Evolutionary conservation across 2,888 invertebrate genomes (phyloP), one percentile per base, ranked within the genome.

Genomic region (Oxytorus armatus): DNA sequence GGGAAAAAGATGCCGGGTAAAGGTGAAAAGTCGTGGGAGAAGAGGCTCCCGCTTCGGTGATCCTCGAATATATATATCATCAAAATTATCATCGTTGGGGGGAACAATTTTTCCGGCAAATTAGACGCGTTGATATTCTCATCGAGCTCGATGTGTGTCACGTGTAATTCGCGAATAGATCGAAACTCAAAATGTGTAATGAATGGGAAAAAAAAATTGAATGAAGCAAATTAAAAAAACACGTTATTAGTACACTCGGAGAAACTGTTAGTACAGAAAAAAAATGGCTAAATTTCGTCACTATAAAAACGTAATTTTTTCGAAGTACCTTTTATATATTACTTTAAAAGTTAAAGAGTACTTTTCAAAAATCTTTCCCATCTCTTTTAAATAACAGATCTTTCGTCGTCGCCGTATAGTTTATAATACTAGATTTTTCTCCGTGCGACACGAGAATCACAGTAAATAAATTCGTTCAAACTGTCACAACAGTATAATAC

Each of bases 61-160:
- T 51, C n/a, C 33, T 66, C 36, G 36, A 66, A 51, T 33, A 23
- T 23, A 49, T 21, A 21, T 49, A 21, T 49, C n/a, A 25, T 63
- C 47, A 25, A 70, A 77, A 70, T 70, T 33, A 18, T 65, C 65
- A 42, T 51, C 66, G 51, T 51, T 42, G 70, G 63, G 65, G n/a
- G 51, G 69, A 70, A 81, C n/a, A n/a, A n/a, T n/a, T 81, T 78
- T 81, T 25, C 65, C 74, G 53, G 49, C 42, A 47, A 73, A 78
- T 81, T 81, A 65, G 68, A 42, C 78, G n/a, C 65, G 18, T 8
- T 39, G 51, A 51, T 23, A 33, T 66, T 42, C 57, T 36, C 21
- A 11, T 63, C 25, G 55, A 29, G 16, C 8, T 14, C 11, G n/a
- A 2, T 16, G 1, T 11, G 14, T 5, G 10, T 10, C 36, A 23